Base-by-base conservation (phyloP, 2,113 vertebrate species). In the Mus spicilegus region DNA sequence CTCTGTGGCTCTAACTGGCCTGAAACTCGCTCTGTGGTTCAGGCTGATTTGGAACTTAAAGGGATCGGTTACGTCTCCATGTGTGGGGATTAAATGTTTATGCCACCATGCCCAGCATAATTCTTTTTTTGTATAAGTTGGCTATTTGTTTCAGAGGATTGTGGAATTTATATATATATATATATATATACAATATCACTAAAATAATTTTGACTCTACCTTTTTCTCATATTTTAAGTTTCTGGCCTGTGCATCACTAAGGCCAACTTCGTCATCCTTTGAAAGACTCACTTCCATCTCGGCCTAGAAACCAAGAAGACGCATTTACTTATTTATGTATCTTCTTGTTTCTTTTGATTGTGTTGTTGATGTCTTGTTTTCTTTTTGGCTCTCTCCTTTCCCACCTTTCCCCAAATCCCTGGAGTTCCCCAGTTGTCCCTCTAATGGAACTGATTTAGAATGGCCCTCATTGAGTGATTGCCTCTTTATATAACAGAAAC, bases 401-500 rank as follows among this genome's bases (percentile, higher is more conserved):
- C 1, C 24, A 51, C 28, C 69, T 80, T 76, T 81, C 33, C 17
- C 33, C 9, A 85, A 80, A 93, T 58, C 58, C 39, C 4, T 1
- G 33, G 20, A 54, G 36, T 19, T 28, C 22, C 89, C 24, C 42
- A 17, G 63, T 30, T 90, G 39, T 16, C 61, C 24, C 13, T 70
- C 42, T 81, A 51, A 51, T 26, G 13, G 77, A 84, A 67, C 51
- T 61, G 22, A 87, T 58, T 28, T 88, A 70, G 51, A 93, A 46
- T 87, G 11, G 17, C 24, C 14, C 84, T 13, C 54, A 24, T 17
- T 91, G 80, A 84, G 51, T 94, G 17, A 20, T 51, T 88, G 14
- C n/a, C n/a, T 85, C 75, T 95, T 24, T 88, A 63, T 91, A 58
- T 85, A 63, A 96, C 13, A 63, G 13, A 89, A 61, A n/a, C 33